A percentile compares a stretch with the other conserved stretches of the same genome.
Conservation (phyloP, 2,113 vertebrate genomes). For the Saguinus imperator region DNA sequence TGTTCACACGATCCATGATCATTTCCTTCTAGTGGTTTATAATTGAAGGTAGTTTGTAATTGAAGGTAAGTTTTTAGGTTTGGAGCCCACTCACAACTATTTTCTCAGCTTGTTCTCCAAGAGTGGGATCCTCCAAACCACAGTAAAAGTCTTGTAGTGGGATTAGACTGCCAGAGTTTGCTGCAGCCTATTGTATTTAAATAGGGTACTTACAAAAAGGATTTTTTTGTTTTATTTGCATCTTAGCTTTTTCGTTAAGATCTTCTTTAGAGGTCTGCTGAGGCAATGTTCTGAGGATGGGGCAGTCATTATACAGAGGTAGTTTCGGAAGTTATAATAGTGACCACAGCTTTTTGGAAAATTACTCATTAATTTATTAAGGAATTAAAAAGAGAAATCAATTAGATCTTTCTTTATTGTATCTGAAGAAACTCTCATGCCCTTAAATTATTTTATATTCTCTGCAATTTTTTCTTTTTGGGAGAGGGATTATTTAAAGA, state of each 20-base stretch:
- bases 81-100: neutral
- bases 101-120: neutral
- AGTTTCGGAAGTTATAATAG: neutral
- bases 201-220: neutral
- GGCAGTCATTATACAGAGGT: neutral
- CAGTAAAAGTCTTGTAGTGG: neutral
- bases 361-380: neutral
- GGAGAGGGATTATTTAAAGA: neutral
- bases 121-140: neutral
- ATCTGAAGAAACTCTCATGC: neutral
- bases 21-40: neutral
- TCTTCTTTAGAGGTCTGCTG: neutral
- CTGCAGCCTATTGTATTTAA: neutral
- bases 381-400: neutral
- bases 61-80: neutral
- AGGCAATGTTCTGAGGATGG: neutral
- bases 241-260: neutral
- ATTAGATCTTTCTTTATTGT: neutral
- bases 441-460: neutral
- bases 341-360: neutral
- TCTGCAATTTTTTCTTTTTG: neutral
- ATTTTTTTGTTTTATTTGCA: neutral
- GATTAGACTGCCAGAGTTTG: neutral
- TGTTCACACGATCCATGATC: neutral
- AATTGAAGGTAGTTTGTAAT: conserved; percentile 10